A percentile compares a stretch with the other conserved stretches of the same genome.
Evolutionary conservation across 1,140 invertebrate species (phyloP).

Genomic region (Kradibia gibbosae): DNA sequence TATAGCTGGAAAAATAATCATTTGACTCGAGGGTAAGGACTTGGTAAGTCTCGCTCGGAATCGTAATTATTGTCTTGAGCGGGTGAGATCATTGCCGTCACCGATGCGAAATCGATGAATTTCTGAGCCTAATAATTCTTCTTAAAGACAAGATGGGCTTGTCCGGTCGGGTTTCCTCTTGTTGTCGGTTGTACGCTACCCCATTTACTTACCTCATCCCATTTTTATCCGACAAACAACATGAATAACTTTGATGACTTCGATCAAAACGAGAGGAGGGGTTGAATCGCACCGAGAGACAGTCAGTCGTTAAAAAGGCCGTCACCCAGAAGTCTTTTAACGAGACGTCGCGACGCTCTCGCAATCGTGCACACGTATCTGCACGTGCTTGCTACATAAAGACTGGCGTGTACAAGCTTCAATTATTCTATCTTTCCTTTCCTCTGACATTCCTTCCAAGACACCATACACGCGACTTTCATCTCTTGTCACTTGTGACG

Average conservation of each 20-base stretch:
- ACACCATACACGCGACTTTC: background rate
- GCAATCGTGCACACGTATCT: background rate
- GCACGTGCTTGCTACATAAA: background rate
- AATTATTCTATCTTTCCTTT: background rate
- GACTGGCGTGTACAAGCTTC: constrained; percentile 1
- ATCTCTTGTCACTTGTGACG: too few species aligned
- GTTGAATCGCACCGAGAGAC: background rate
- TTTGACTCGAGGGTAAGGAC: background rate
- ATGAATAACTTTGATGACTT: background rate
- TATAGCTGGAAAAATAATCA: background rate
- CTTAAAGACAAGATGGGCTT: background rate
- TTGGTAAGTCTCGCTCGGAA: background rate
- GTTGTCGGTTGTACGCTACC: constrained; percentile 13
- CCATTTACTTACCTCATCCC: background rate
- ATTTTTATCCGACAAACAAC: background rate
- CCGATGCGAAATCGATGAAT: background rate
- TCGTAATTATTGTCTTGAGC: background rate
- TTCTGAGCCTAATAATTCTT: background rate
- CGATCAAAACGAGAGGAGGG: background rate
- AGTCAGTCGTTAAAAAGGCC: background rate
- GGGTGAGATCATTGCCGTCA: background rate
- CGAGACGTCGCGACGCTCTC: constrained; percentile 19
- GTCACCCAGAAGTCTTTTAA: constrained; percentile 10
- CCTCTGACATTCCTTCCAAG: background rate
- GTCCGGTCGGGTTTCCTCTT: background rate